These are phyloP conservation scores for Pangasius djambal DNA, from an alignment of 2,797 vertebrate genomes.

Conservation along the genomic window DNA sequence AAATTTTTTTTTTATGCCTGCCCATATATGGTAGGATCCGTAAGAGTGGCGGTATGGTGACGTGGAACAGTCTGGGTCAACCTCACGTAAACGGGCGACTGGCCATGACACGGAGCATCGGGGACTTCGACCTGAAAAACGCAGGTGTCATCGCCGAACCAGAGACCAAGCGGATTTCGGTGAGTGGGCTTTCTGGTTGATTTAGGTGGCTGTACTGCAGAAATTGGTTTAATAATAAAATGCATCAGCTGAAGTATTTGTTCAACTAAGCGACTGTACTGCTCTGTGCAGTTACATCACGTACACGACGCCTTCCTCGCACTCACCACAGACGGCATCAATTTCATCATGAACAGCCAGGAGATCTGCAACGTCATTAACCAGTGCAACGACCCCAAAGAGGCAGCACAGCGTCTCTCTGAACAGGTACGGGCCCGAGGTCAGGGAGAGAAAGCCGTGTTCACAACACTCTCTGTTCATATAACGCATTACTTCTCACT, in stretches of 20 bases:
- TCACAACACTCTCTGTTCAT: neutral
- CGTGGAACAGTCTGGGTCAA: slow-evolving; percentile 96
- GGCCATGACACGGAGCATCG: slow-evolving; percentile 97
- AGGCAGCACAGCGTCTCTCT: slow-evolving; percentile 90
- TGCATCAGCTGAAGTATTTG: neutral
- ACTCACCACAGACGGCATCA: slow-evolving; percentile 95
- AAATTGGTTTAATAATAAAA: neutral
- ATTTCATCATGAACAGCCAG: slow-evolving; percentile 98
- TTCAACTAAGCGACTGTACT: neutral
- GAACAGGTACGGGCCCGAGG: slow-evolving; percentile 83
- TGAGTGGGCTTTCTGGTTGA: slow-evolving; percentile 63
- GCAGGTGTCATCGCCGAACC: slow-evolving; percentile 93
- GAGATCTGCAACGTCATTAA: slow-evolving; percentile 95
- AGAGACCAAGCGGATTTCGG: slow-evolving; percentile 87
- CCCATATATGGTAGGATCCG: slow-evolving; percentile 79
- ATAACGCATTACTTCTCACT: neutral
- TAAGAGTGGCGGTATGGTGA: slow-evolving; percentile 88
- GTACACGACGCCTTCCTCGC: slow-evolving; percentile 90
- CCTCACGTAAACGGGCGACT: slow-evolving; percentile 94
- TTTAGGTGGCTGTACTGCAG: neutral
- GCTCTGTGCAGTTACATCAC: slow-evolving; percentile 81
- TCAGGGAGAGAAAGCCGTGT: neutral
- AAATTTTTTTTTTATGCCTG: accelerated
- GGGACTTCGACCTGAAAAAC: slow-evolving; percentile 92
- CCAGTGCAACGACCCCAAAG: slow-evolving; percentile 90